Evolutionary conservation across 30 jellyfish, hydroid and myxozoan species (phyloP).

Genomic region (Morbakka virulenta): DNA sequence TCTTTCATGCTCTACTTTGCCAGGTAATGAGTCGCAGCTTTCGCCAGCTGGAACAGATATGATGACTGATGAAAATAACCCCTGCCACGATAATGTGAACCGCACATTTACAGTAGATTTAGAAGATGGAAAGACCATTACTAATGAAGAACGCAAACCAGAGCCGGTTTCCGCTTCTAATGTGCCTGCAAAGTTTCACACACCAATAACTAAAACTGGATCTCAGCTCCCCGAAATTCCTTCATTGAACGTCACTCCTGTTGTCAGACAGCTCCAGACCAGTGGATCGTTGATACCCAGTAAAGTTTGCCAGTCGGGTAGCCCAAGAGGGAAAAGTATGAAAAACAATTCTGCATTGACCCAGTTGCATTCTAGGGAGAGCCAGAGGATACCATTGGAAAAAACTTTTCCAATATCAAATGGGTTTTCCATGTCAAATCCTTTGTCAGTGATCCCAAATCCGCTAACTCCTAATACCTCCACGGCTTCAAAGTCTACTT

Average conservation of each 20-base stretch:
- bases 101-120: background rate
- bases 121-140: background rate
- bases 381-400: background rate
- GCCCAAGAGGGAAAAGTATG: background rate
- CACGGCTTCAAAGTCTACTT: background rate
- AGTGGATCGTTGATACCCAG: background rate
- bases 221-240: background rate
- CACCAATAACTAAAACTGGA: background rate
- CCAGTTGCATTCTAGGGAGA: background rate
- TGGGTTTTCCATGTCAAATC: background rate
- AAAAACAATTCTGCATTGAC: background rate
- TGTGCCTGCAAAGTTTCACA: too few species aligned
- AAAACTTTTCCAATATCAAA: background rate
- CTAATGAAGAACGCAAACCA: background rate
- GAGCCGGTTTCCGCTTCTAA: background rate
- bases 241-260: too few species aligned
- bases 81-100: background rate
- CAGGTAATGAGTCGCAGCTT: background rate
- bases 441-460: background rate
- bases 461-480: background rate
- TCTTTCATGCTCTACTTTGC: background rate
- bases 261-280: background rate
- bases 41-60: background rate
- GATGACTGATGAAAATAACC: background rate
- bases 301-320: background rate